These are phyloP conservation scores for Drepana falcataria DNA, from an alignment of 2,888 invertebrate genomes.

Conservation along the genomic window DNA sequence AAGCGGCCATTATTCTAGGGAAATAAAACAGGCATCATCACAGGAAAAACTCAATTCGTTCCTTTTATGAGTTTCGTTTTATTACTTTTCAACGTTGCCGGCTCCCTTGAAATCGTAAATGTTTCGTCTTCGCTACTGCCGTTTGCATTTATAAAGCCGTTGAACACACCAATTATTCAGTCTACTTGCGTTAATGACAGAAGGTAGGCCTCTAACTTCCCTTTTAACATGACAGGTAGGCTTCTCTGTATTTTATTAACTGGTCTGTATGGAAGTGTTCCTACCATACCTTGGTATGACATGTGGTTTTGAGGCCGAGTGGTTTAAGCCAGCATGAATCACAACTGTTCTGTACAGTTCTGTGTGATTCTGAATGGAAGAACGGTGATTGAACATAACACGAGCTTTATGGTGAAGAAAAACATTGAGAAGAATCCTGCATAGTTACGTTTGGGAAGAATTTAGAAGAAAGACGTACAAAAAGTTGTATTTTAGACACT, in stretches of 20 bases:
- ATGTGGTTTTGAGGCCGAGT: too few relatives aligned
- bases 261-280: too few relatives aligned
- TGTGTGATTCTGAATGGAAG: too few relatives aligned
- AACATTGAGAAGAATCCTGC: too few relatives aligned
- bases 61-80: constrained; percentile 24
- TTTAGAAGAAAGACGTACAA: too few relatives aligned
- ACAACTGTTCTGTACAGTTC: too few relatives aligned
- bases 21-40: constrained; percentile 15
- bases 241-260: background rate
- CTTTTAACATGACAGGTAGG: background rate
- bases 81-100: constrained; percentile 20
- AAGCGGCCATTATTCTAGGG: background rate
- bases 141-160: constrained; percentile 17
- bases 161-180: constrained; percentile 15
- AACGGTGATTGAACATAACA: too few relatives aligned
- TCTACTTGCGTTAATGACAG: background rate
- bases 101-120: constrained; percentile 22
- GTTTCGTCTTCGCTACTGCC: constrained; percentile 22
- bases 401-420: too few relatives aligned
- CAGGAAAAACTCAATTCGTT: constrained; percentile 22
- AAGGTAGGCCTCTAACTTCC: background rate
- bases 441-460: too few relatives aligned
- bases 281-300: too few relatives aligned
- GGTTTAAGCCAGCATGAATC: too few relatives aligned
- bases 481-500: too few relatives aligned